Conservation (phyloP, 2,888 invertebrate genomes). For the Altica lythri region DNA sequence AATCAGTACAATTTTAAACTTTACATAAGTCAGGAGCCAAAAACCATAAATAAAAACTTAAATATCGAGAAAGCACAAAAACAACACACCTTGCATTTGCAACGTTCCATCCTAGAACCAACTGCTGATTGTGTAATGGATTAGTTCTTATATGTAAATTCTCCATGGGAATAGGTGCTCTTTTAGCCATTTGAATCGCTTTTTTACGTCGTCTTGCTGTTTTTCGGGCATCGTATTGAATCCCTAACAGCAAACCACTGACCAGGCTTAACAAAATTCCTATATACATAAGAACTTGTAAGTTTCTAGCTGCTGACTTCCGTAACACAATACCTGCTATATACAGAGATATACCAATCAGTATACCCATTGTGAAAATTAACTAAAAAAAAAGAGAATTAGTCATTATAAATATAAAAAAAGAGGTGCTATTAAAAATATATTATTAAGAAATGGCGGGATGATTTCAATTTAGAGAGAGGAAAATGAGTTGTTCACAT, state of each 20-base stretch:
- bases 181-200: conserved; percentile 47
- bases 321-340: conserved; percentile 69
- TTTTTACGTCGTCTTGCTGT: conserved; percentile 48
- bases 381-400: conserved; percentile 58
- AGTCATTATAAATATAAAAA: neutral
- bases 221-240: conserved; percentile 64
- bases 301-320: conserved; percentile 67
- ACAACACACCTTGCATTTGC: conserved; percentile 39
- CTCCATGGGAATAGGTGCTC: conserved; percentile 51
- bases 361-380: conserved; percentile 68
- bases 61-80: too few species aligned
- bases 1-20: too few species aligned
- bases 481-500: too few species aligned
- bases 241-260: conserved; percentile 65
- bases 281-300: conserved; percentile 70
- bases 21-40: too few species aligned
- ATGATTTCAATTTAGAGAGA: too few species aligned
- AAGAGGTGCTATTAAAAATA: neutral
- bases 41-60: too few species aligned
- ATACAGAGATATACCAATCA: conserved; percentile 68
- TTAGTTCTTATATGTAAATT: conserved; percentile 43
- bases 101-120: conserved; percentile 29
- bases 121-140: conserved; percentile 36
- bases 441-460: too few species aligned
- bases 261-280: conserved; percentile 66